These are phyloP conservation scores for Melanargia galathea DNA, from an alignment of 2,888 invertebrate species.

Conservation along the genomic window DNA sequence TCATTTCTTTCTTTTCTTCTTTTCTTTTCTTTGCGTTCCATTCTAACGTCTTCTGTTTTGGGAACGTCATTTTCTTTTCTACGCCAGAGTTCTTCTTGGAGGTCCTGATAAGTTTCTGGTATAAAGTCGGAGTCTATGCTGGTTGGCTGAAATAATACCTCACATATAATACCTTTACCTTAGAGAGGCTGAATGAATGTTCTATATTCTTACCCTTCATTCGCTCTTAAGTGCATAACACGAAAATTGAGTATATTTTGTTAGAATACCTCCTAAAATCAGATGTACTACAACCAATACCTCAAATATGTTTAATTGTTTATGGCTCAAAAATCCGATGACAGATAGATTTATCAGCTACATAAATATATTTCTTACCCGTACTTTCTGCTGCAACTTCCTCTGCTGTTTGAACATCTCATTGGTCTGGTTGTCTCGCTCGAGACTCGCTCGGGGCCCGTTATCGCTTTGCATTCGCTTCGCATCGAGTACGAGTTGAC, in stretches of 20 bases:
- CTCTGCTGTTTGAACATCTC: slow-evolving; percentile 73
- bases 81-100: slow-evolving; percentile 68
- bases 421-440: slow-evolving; percentile 73
- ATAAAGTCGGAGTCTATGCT: slow-evolving; percentile 74
- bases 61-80: slow-evolving; percentile 58
- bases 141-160: slow-evolving; percentile 55
- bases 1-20: slow-evolving; percentile 45
- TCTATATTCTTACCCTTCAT: no score
- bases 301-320: no score
- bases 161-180: neutral
- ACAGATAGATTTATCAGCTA: no score
- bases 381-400: slow-evolving; percentile 65
- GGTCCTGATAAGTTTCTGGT: slow-evolving; percentile 66
- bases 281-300: no score
- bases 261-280: no score
- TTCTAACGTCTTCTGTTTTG: slow-evolving; percentile 58
- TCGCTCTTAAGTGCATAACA: no score
- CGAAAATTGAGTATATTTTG: no score
- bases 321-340: no score
- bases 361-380: no score
- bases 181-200: no score
- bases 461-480: slow-evolving; percentile 63
- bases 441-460: slow-evolving; percentile 67
- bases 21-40: slow-evolving; percentile 65
- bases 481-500: slow-evolving; percentile 65